These are phyloP conservation scores for Sardinella longiceps DNA, from an alignment of 2,797 vertebrate species.

Conservation along the genomic window DNA sequence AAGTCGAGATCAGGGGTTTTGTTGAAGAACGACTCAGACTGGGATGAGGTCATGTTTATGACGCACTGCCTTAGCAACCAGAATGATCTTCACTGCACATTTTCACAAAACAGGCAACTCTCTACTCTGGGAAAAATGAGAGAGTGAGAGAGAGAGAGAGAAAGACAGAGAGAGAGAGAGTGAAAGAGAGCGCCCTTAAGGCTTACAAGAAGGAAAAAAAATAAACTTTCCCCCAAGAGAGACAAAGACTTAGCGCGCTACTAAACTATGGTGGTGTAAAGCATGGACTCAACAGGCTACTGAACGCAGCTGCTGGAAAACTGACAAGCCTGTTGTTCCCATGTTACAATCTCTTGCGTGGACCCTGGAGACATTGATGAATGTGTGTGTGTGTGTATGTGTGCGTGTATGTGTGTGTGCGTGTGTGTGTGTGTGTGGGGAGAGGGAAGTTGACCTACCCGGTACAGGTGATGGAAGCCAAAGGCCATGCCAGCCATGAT, in stretches of 20 bases:
- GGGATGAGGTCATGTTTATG: constrained; percentile 73
- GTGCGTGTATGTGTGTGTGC: not conserved
- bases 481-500: constrained; percentile 93
- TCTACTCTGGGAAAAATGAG: too few relatives aligned
- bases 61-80: constrained; percentile 65
- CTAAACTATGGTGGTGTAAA: constrained; percentile 35
- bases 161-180: too few relatives aligned
- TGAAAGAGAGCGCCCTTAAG: not conserved
- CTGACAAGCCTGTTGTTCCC: constrained; percentile 14
- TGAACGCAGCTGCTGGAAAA: constrained; percentile 6
- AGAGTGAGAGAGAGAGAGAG: not conserved
- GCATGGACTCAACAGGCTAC: constrained; percentile 34
- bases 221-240: constrained; percentile 24
- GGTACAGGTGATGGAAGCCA: constrained; percentile 95
- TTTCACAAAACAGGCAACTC: constrained; percentile 50
- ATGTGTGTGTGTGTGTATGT: not conserved
- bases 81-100: constrained; percentile 58
- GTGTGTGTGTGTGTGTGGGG: not conserved
- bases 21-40: constrained; percentile 54
- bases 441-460: constrained; percentile 70
- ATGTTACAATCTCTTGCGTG: constrained; percentile 24
- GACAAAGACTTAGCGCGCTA: constrained; percentile 26
- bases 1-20: constrained; percentile 47
- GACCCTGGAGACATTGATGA: constrained; percentile 14
- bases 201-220: constrained; percentile 6